Percentiles rank a stretch among this genome's conserved stretches.
These are phyloP conservation scores for Cygnus buccinator DNA, from an alignment of 2,113 vertebrate species.

Conservation along the genomic window DNA sequence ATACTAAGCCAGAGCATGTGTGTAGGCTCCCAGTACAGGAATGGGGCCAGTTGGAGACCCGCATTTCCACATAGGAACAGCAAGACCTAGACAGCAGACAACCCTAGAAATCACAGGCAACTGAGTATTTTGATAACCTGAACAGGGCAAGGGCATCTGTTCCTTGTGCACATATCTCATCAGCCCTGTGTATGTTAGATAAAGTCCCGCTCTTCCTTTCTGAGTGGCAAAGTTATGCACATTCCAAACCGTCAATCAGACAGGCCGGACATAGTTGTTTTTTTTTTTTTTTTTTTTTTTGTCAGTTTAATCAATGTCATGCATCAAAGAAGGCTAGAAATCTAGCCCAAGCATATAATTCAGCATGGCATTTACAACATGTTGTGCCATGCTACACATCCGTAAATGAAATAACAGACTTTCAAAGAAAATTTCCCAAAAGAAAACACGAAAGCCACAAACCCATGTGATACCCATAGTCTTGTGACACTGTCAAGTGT, in stretches of 20 bases:
- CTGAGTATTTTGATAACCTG: background rate
- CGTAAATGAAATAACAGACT: background rate
- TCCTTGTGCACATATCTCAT: background rate
- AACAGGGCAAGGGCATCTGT: background rate
- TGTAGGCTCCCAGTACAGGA: background rate
- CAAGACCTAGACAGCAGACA: background rate
- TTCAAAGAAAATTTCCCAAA: background rate
- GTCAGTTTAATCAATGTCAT: background rate
- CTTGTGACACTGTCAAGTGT: background rate
- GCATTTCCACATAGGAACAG: background rate
- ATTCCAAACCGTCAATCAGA: background rate
- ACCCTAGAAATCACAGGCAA: background rate
- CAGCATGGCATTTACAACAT: background rate
- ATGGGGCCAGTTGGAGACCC: background rate
- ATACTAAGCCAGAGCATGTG: background rate
- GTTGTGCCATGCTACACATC: background rate
- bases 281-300: background rate
- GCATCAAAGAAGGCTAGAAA: background rate
- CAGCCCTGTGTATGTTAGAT: background rate
- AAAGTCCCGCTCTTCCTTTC: background rate
- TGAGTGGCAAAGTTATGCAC: background rate
- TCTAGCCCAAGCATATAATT: background rate
- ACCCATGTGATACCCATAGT: background rate
- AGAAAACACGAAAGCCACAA: background rate
- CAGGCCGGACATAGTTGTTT: background rate